Percentiles rank a stretch among this genome's conserved stretches.
Evolutionary conservation across 2,888 invertebrate species (phyloP).

Genomic region (Allolobophora icterica): DNA sequence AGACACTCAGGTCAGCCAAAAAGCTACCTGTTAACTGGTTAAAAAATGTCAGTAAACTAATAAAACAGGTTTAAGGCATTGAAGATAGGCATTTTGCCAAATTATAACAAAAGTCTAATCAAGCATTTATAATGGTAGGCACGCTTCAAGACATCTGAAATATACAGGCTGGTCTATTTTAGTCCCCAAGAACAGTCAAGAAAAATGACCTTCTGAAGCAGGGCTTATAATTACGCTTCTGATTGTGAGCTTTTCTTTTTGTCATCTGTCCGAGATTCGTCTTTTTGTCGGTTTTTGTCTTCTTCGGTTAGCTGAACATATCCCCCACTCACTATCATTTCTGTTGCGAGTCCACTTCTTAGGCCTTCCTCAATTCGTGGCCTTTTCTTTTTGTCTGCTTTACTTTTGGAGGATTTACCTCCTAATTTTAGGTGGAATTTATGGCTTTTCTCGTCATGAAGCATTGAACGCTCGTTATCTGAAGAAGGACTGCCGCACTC

Average conservation of each 20-base stretch:
- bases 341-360: constrained; percentile 3
- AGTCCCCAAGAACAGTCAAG: constrained; percentile 6
- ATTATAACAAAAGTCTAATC: constrained; percentile 8
- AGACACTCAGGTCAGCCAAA: constrained; percentile 17
- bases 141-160: constrained; percentile 10
- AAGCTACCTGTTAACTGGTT: constrained; percentile 17
- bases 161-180: constrained; percentile 5
- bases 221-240: constrained; percentile 24
- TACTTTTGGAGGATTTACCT: constrained; percentile 25
- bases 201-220: background rate
- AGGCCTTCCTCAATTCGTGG: constrained; percentile 26
- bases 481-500: constrained; percentile 10
- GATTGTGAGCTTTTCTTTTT: constrained; percentile 11
- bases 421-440: constrained; percentile 24
- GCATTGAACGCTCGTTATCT: background rate
- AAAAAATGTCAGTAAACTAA: constrained; percentile 11
- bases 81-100: background rate
- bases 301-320: constrained; percentile 13
- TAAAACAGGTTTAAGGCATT: background rate
- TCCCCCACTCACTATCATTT: background rate
- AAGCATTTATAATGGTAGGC: constrained; percentile 17
- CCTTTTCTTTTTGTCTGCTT: constrained; percentile 29
- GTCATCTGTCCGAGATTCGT: background rate
- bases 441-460: constrained; percentile 15
- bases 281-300: constrained; percentile 17